Conservation (phyloP, 35 echinoderm and acorn worm species). For the Heliocidaris tuberculata region DNA sequence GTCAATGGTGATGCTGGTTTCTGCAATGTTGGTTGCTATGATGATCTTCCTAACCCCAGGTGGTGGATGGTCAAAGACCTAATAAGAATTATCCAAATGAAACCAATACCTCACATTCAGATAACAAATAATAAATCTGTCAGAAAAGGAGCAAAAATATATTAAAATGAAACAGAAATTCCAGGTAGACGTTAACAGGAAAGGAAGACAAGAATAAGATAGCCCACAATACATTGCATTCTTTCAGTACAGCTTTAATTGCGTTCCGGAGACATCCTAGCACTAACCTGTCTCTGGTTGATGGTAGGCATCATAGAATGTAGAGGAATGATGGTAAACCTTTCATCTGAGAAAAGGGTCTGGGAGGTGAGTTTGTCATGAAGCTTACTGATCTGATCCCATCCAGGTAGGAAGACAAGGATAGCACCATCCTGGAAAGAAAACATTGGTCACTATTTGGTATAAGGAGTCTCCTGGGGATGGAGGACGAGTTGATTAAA, state of each 20-base stretch:
- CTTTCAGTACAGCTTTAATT: too few relatives aligned
- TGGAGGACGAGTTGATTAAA: too few relatives aligned
- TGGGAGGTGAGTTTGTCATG: slow-evolving; percentile 73
- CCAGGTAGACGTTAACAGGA: too few relatives aligned
- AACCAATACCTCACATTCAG: too few relatives aligned
- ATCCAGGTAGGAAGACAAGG: slow-evolving; percentile 87
- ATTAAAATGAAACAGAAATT: too few relatives aligned
- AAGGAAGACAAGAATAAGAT: too few relatives aligned
- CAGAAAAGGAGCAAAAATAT: too few relatives aligned
- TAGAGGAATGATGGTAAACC: slow-evolving; percentile 84
- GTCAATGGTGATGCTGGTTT: slow-evolving; percentile 98
- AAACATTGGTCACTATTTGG: neutral
- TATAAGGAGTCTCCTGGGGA: too few relatives aligned
- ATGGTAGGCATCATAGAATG: slow-evolving; percentile 97
- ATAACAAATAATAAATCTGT: too few relatives aligned
- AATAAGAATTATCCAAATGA: neutral
- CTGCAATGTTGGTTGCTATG: slow-evolving; percentile 96
- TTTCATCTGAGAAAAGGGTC: slow-evolving; percentile 58
- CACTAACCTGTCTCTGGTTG: slow-evolving; percentile 81
- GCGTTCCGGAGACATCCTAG: neutral
- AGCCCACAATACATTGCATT: too few relatives aligned
- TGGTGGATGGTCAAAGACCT: slow-evolving; percentile 96
- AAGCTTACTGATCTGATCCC: slow-evolving; percentile 92
- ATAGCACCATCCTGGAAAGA: slow-evolving; percentile 80
- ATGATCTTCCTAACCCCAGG: slow-evolving; percentile 85